Evolutionary conservation across 1,140 invertebrate genomes (phyloP).

Genomic region (Bombus affinis): DNA sequence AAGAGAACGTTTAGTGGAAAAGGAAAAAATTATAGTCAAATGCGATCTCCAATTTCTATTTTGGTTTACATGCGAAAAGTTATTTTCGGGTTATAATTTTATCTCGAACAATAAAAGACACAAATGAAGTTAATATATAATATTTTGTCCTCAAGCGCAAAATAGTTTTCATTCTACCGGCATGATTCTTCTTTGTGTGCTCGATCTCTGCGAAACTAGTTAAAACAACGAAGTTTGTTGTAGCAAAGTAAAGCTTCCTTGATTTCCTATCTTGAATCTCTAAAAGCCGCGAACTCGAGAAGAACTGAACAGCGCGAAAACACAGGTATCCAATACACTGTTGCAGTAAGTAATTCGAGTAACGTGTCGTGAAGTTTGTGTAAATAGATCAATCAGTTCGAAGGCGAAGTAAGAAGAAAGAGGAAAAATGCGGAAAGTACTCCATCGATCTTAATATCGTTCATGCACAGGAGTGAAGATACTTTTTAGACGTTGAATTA

Average conservation of each 20-base stretch:
- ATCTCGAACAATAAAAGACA: neutral
- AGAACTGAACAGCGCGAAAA: neutral
- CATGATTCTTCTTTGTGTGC: neutral
- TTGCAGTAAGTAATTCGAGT: neutral
- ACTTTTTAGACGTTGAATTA: neutral
- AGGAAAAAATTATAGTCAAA: neutral
- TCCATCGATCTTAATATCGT: neutral
- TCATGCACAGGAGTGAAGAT: too few species aligned
- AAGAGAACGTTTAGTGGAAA: neutral
- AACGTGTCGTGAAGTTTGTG: neutral
- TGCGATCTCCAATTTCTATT: neutral
- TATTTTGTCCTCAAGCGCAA: neutral
- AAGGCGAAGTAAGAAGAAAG: neutral
- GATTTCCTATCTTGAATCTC: conserved; percentile 16
- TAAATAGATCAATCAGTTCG: neutral
- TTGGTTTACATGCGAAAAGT: neutral
- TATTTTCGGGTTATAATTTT: neutral
- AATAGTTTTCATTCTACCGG: neutral
- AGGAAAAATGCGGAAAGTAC: neutral
- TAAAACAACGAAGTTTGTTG: conserved; percentile 23
- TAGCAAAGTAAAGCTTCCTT: neutral
- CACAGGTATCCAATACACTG: neutral
- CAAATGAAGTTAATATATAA: neutral
- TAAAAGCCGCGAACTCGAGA: neutral
- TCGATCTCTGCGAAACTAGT: conserved; percentile 11